phyloP scores from a whole-genome alignment of 1,140 invertebrate species.

The Epicauta chinensis region DNA sequence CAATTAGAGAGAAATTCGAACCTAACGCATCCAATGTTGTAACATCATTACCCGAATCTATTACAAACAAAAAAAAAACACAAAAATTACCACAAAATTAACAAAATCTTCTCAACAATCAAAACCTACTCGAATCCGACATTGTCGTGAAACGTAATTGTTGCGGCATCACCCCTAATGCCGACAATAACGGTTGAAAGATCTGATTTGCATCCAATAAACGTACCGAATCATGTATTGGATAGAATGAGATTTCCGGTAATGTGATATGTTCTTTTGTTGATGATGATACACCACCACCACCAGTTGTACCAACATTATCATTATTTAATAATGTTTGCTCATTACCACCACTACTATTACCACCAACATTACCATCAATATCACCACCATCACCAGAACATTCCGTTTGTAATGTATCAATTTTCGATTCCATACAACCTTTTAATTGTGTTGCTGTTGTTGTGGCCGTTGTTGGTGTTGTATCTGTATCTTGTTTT shows the following conservation, averaged over 20 bases:
- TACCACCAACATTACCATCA: neutral
- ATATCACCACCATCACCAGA: conserved; percentile 39
- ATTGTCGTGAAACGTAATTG: conserved; percentile 59
- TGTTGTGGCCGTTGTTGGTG: no score
- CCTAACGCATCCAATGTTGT: conserved; percentile 81
- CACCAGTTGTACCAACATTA: no score
- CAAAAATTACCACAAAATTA: neutral
- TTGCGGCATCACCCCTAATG: conserved; percentile 79
- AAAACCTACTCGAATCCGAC: conserved; percentile 31
- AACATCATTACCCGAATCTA: conserved; percentile 46
- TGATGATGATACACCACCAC: neutral
- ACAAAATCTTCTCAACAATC: neutral
- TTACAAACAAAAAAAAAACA: conserved; percentile 15
- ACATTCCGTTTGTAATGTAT: conserved; percentile 51
- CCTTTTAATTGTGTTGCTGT: conserved; percentile 7
- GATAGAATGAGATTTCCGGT: conserved; percentile 55
- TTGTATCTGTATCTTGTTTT: conserved; percentile 80
- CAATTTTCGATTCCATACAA: conserved; percentile 52
- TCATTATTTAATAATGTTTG: conserved; percentile 18
- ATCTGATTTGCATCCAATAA: conserved; percentile 87
- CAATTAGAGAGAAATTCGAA: conserved; percentile 83
- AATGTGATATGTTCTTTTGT: conserved; percentile 42
- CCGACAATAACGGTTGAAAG: conserved; percentile 79
- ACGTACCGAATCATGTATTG: conserved; percentile 75
- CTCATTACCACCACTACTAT: conserved; percentile 1